Percentiles rank a stretch among this genome's conserved stretches.
Evolutionary conservation across 2,113 vertebrate genomes (phyloP).

Genomic region (Indicator maculatus): DNA sequence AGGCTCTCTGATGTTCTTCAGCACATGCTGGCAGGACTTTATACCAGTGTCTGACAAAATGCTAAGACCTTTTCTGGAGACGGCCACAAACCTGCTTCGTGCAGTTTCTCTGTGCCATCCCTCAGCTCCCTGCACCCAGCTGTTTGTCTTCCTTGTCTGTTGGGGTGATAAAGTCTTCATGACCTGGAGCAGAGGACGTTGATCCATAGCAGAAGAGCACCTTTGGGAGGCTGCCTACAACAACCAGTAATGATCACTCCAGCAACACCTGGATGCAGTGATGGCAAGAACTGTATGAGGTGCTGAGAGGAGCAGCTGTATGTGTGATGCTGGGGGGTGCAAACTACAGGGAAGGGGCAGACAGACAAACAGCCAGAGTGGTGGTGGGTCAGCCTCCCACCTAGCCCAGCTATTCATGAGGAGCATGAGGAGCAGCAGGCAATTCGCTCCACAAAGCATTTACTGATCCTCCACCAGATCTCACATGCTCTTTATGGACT

Average conservation of each 20-base stretch:
- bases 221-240: neutral
- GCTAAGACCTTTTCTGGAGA: neutral
- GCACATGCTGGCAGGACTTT: neutral
- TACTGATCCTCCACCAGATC: rapidly evolving
- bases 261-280: rapidly evolving
- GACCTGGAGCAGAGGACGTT: neutral
- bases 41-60: rapidly evolving
- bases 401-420: neutral
- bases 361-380: neutral
- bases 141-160: neutral
- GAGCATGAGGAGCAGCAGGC: neutral
- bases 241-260: rapidly evolving
- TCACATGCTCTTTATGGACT: neutral
- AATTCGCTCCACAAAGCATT: neutral
- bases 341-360: neutral
- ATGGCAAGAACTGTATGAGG: neutral
- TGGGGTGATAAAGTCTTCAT: neutral
- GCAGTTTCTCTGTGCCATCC: neutral
- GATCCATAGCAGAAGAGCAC: neutral
- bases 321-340: rapidly evolving
- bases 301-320: rapidly evolving
- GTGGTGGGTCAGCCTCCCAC: neutral
- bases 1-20: neutral
- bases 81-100: neutral
- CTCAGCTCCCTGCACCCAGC: neutral